Evolutionary conservation across 2,113 vertebrate species (phyloP), one percentile per base, ranked within the genome.

Genomic region (Silurus asotus): DNA sequence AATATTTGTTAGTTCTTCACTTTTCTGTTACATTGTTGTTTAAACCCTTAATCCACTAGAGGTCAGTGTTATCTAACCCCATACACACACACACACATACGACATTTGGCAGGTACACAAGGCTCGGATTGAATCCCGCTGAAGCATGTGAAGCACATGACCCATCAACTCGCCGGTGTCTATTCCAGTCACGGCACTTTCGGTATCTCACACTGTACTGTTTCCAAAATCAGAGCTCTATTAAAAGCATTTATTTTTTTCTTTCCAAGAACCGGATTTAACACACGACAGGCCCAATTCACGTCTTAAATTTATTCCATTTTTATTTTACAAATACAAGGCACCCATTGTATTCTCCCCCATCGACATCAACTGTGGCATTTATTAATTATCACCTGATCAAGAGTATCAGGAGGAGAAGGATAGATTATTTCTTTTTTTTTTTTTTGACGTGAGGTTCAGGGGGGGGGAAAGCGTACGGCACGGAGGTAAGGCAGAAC

Each of bases 311-410:
- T 92, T 91, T 81, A 58, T 87, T 82, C 88, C 37, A 92, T 88
- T 92, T 97, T 97, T 96, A 95, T 94, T 96, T 96, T 96, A 97
- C 96, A 96, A 96, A 97, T 93, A 95, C 96, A 97, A 93, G 96
- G 96, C 96, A 97, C 96, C 95, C 92, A 90, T 92, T 95, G 94
- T 94, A 95, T 93, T 95, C 94, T 88, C 92, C 90, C 28, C 17
- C 8, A 1, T 91, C 92, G 93, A 90, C 89, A 90, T 92, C 87
- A 59, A 91, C 85, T 87, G 86, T 87, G 87, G 88, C 83, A 91
- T 86, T 53, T 83, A 74, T n/a, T 72, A 72, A 55, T 75, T 62
- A 53, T 15, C 58, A 56, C 56, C 37, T 70, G 69, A 85, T 62
- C 67, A 78, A 51, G 49, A 61, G 55, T 1, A 49, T 58, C n/a